Evolutionary conservation across 2,888 invertebrate species (phyloP).

Genomic region (Sialis fuliginosa): DNA sequence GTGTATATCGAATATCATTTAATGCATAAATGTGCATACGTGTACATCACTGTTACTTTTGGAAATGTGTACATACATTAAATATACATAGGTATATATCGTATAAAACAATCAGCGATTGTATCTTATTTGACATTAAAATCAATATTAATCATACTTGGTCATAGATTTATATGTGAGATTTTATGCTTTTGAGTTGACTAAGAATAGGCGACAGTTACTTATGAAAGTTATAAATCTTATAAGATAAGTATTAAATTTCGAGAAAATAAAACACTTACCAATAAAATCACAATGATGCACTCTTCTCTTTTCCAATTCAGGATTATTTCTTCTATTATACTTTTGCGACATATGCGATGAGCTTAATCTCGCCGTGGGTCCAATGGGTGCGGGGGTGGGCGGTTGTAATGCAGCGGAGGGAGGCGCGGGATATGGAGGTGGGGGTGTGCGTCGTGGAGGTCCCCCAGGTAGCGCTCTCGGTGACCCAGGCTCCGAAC

Average conservation of each 20-base stretch:
- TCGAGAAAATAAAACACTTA: conserved; percentile 24
- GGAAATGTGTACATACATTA: too few relatives aligned
- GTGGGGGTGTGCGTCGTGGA: conserved; percentile 54
- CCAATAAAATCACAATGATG: conserved; percentile 94
- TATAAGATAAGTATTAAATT: not conserved
- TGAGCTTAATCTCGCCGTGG: conserved; percentile 13
- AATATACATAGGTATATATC: too few relatives aligned
- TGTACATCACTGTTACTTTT: too few relatives aligned
- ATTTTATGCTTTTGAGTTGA: not conserved
- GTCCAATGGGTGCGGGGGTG: conserved; percentile 14
- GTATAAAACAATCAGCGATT: too few relatives aligned
- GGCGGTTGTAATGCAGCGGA: not conserved
- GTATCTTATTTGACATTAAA: not conserved
- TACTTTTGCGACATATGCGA: conserved; percentile 42
- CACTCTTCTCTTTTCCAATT: conserved; percentile 85
- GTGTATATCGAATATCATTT: too few relatives aligned
- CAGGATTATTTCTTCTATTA: conserved; percentile 91
- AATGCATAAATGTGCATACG: too few relatives aligned
- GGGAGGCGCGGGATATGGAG: conserved; percentile 50
- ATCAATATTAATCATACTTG: not conserved
- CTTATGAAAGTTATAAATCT: not conserved
- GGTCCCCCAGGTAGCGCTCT: conserved; percentile 51
- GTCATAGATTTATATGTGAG: too few relatives aligned
- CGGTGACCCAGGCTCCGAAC: conserved; percentile 74
- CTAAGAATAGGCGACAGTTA: too few relatives aligned